A percentile compares a stretch with the other conserved stretches of the same genome.
Evolutionary conservation across 2,888 invertebrate species (phyloP).

Genomic region (Blastobasis adustella): DNA sequence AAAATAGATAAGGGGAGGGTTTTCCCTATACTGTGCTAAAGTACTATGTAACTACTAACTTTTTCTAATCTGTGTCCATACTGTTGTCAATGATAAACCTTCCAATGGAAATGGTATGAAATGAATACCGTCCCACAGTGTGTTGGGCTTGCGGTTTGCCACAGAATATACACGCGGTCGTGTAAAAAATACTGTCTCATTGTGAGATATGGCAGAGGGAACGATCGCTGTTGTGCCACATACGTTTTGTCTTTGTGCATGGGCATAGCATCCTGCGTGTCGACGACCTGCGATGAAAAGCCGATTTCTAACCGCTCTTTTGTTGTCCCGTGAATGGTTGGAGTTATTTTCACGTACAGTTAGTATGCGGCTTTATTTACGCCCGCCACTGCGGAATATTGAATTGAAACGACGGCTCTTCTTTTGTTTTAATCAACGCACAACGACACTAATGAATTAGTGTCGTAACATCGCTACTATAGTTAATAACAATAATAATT

Average conservation of each 20-base stretch:
- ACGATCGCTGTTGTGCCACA: slow-evolving; percentile 36
- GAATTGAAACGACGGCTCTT: no score
- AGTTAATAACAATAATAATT: no score
- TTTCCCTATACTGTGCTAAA: no score
- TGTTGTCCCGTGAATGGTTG: slow-evolving; percentile 41
- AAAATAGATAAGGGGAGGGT: no score
- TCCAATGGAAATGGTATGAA: no score
- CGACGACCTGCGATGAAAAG: slow-evolving; percentile 58
- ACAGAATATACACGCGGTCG: neutral
- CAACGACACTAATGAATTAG: no score
- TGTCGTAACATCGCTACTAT: no score
- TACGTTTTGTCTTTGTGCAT: slow-evolving; percentile 60
- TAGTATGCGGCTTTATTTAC: neutral
- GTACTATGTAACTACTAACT: no score
- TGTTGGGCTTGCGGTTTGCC: neutral
- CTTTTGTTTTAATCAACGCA: no score
- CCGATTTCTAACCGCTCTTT: slow-evolving; percentile 42
- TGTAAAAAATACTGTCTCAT: neutral
- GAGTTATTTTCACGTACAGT: slow-evolving; percentile 3
- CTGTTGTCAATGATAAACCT: no score
- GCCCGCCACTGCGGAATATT: no score
- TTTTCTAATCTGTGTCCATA: no score
- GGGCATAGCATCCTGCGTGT: slow-evolving; percentile 57
- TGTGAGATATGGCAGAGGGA: neutral
- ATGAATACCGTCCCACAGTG: neutral